Base-by-base conservation (phyloP, 2,888 invertebrate genomes). In the Protonemura montana region DNA sequence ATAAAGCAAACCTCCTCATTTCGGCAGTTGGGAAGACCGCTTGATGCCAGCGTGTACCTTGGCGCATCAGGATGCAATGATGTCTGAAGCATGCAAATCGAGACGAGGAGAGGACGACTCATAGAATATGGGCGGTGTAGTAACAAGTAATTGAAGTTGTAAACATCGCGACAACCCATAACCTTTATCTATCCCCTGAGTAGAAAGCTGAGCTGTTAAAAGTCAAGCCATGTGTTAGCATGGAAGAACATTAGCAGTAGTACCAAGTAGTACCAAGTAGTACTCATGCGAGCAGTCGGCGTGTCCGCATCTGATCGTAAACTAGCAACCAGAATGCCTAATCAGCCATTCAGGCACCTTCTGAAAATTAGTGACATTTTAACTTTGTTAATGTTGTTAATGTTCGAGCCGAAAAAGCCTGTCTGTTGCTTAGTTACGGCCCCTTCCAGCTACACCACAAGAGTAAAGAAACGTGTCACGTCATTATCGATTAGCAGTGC, bases 1-100 rank as follows among this genome's bases (percentile, higher is more conserved):
- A n/a, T n/a, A n/a, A n/a, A n/a, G n/a, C n/a, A n/a, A n/a, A n/a
- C n/a, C n/a, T n/a, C n/a, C n/a, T n/a, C n/a, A n/a, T n/a, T n/a
- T n/a, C n/a, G n/a, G n/a, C n/a, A n/a, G n/a, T n/a, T n/a, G n/a
- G n/a, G n/a, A n/a, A n/a, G n/a, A n/a, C n/a, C n/a, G n/a, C n/a
- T n/a, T n/a, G n/a, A n/a, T n/a, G n/a, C n/a, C n/a, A n/a, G n/a
- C n/a, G n/a, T n/a, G n/a, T n/a, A n/a, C n/a, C n/a, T n/a, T n/a
- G n/a, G n/a, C n/a, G n/a, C n/a, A n/a, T n/a, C n/a, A n/a, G n/a
- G n/a, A n/a, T n/a, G n/a, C n/a, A n/a, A n/a, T n/a, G n/a, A n/a
- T n/a, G n/a, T n/a, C n/a, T n/a, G n/a, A n/a, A n/a, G n/a, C n/a
- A 82, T 41, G 83, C 83, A 83, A 83, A 83, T 83, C 28, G 83